Base-by-base conservation (phyloP, 2,797 vertebrate genomes). In the Etheostoma nigrum region DNA sequence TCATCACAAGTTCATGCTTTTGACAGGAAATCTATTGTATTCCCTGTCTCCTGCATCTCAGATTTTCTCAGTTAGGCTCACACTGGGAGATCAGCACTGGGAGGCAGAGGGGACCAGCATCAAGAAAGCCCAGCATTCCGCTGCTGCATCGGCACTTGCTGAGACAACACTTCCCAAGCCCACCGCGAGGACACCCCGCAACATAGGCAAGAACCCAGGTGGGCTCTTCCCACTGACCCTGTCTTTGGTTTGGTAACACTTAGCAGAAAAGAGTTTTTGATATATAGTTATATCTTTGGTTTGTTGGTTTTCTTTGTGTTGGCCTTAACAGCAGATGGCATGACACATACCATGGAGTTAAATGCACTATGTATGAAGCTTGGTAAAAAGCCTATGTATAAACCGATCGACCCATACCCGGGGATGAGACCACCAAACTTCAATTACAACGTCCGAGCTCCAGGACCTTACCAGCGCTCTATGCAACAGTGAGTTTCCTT, bases 311-410 rank as follows among this genome's bases (percentile, higher is more conserved):
- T 77, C 4, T 78, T 72, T 88, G 60, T 84, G 19, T 78, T 83
- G 78, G 19, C 40, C 27, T 80, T 61, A 40, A 23, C 68, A 92
- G 85, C 83, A 96, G 98, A 98, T 91, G 97, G 96, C 59, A 92
- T 98, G 91, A 97, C 96, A 33, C 97, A 98, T 88, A 97, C 96
- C 21, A 96, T 98, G 95, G 97, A 99, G 89, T 89, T 99, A 88
- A 99, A 99, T 83, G 97, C 97, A 63, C 95, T 99, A 88, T 99
- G 98, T 94, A 97, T 99, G 97, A 99, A 98, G 92, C 95, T 99
- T 90, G 97, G 97, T 73, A 97, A 97, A 94, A 99, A 99, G 91
- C 98, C 98, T 49, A 91, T 97, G 92, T 99, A 98, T 93, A 99
- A 99, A 91, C 97, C 97, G 76, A 95, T 97, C 40, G 97, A 99